A percentile compares a stretch with the other conserved stretches of the same genome.
These are phyloP conservation scores for Dendropsophus ebraccatus DNA, from an alignment of 2,113 vertebrate species.

Conservation along the genomic window DNA sequence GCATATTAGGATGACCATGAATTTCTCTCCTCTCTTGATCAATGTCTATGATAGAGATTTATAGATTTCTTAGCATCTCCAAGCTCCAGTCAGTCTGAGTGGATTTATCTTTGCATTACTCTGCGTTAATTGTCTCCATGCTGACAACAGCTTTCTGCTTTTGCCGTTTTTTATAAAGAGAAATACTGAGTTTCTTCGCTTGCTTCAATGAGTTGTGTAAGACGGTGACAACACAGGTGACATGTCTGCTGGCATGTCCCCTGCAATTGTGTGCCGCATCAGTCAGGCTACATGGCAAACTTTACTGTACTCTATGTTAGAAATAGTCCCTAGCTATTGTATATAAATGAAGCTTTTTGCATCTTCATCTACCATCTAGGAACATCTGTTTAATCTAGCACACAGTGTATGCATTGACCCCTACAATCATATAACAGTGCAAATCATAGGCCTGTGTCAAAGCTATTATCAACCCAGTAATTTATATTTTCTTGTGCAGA, in stretches of 20 bases:
- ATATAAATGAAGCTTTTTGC: background rate
- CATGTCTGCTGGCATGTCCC: background rate
- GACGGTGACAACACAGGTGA: background rate
- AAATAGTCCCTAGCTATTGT: background rate
- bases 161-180: background rate
- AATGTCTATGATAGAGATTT: background rate
- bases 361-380: background rate
- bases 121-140: conserved; percentile 4
- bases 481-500: background rate
- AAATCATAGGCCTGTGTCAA: background rate
- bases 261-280: background rate
- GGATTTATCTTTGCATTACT: background rate
- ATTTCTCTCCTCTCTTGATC: background rate
- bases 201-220: background rate
- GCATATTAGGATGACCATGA: background rate
- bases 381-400: background rate
- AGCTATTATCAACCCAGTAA: background rate
- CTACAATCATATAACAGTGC: background rate
- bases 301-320: no score
- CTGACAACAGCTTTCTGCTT: conserved; percentile 4
- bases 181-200: background rate
- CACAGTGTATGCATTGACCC: background rate
- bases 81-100: conserved; percentile 46
- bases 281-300: background rate
- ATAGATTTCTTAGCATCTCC: background rate